A percentile compares a stretch with the other conserved stretches of the same genome.
Evolutionary conservation across 2,113 vertebrate genomes (phyloP).

Genomic region (Microcebus murinus): DNA sequence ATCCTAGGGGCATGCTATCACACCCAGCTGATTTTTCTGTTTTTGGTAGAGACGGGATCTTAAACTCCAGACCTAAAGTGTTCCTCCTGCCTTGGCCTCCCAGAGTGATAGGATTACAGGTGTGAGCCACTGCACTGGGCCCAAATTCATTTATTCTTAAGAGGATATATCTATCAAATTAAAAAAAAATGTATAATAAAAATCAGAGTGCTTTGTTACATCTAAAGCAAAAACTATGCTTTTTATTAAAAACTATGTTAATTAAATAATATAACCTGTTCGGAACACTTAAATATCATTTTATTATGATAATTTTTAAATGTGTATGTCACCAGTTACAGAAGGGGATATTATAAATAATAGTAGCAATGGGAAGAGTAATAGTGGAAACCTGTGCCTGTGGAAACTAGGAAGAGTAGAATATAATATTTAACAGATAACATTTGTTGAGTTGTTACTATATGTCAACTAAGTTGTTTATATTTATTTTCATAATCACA

Average conservation of each 20-base stretch:
- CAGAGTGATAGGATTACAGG: too few relatives aligned
- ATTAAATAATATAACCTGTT: background rate
- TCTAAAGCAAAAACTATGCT: background rate
- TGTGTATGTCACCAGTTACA: background rate
- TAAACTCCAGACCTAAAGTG: too few relatives aligned
- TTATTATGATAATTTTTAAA: background rate
- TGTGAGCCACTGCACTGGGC: too few relatives aligned
- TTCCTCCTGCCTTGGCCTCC: too few relatives aligned
- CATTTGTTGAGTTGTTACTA: background rate
- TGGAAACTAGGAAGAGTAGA: background rate
- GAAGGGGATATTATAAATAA: background rate
- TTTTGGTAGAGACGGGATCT: too few relatives aligned
- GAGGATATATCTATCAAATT: background rate
- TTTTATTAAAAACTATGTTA: conserved; percentile 7
- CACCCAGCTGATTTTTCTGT: too few relatives aligned
- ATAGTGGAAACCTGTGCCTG: background rate
- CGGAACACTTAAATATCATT: background rate
- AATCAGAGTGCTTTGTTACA: background rate
- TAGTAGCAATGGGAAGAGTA: background rate
- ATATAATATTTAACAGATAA: background rate
- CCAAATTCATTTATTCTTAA: background rate
- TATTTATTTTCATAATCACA: conserved; percentile 5
- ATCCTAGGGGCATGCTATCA: too few relatives aligned
- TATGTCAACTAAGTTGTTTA: background rate
- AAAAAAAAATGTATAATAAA: background rate